Percentiles rank a stretch among this genome's conserved stretches.
These are phyloP conservation scores for Diploptera punctata DNA, from an alignment of 2,888 invertebrate genomes.

Conservation along the genomic window DNA sequence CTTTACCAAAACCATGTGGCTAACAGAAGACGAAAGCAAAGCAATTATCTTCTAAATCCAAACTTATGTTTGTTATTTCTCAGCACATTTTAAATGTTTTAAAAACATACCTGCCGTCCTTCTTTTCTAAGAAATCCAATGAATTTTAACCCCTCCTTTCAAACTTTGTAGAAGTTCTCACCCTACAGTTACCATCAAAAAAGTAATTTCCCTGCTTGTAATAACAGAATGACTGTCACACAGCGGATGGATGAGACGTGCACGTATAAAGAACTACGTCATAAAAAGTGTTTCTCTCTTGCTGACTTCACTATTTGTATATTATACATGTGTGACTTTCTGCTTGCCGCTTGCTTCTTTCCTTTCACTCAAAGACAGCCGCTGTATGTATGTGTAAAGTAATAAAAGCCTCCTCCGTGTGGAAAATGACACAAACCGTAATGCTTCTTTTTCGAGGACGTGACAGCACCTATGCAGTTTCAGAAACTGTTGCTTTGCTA, in stretches of 20 bases:
- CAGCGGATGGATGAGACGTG: conserved; percentile 11
- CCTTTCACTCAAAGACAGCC: neutral
- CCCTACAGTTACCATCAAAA: conserved; percentile 8
- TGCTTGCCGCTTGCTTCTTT: conserved; percentile 16
- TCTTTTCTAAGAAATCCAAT: conserved; percentile 33
- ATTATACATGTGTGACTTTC: conserved; percentile 28
- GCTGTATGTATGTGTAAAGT: conserved; percentile 29
- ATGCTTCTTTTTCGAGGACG: conserved; percentile 25
- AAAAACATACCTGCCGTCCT: conserved; percentile 34
- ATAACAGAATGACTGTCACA: conserved; percentile 32
- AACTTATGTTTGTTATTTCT: conserved; percentile 40
- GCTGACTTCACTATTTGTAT: conserved; percentile 27
- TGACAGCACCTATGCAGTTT: conserved; percentile 23
- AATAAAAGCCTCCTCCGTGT: conserved; percentile 30
- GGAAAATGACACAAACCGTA: conserved; percentile 38
- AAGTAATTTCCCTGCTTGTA: conserved; percentile 27
- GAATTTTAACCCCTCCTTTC: conserved; percentile 16
- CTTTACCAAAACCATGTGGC: conserved; percentile 18
- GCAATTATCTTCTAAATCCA: conserved; percentile 24
- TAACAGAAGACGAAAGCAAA: conserved; percentile 8
- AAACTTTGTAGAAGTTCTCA: conserved; percentile 2
- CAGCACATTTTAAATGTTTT: conserved; percentile 41
- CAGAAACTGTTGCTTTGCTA: conserved; percentile 5
- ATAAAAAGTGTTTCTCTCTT: conserved; percentile 5
- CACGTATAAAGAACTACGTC: neutral